phyloP scores from a whole-genome alignment of 1,140 invertebrate species.

The Cyphomyrmex costatus region DNA sequence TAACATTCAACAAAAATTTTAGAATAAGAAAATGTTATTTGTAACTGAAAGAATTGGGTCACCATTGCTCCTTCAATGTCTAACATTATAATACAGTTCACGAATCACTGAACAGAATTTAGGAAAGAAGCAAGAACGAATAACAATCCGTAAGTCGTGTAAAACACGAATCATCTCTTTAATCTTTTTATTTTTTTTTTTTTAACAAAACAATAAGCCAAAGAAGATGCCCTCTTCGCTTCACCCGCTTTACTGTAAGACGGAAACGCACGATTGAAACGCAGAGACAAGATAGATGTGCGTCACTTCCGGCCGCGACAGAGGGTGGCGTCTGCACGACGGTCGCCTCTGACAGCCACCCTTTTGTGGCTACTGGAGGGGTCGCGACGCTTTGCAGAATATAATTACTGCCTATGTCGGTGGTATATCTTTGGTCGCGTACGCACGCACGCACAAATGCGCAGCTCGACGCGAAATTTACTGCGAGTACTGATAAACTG shows the following conservation, averaged over 20 bases:
- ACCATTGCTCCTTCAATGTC: too few species aligned
- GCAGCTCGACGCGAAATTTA: constrained; percentile 46
- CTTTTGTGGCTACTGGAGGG: constrained; percentile 60
- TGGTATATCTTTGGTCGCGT: constrained; percentile 45
- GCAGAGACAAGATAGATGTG: constrained; percentile 84
- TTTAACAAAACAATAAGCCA: background rate
- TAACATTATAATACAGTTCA: background rate
- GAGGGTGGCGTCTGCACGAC: constrained; percentile 84
- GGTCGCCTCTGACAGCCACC: constrained; percentile 72
- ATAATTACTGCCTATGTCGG: constrained; percentile 80
- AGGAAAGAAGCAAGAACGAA: background rate
- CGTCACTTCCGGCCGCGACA: constrained; percentile 86
- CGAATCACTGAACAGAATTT: background rate
- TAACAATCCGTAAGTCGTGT: background rate
- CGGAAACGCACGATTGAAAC: constrained; percentile 83
- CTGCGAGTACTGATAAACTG: constrained; percentile 33
- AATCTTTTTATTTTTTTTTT: constrained; percentile 23
- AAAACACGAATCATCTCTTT: background rate
- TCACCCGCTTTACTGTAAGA: constrained; percentile 64
- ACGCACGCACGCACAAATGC: constrained; percentile 38
- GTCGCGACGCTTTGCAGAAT: constrained; percentile 79
- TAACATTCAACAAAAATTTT: background rate
- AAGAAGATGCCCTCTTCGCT: constrained; percentile 32
- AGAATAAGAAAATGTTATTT: background rate
- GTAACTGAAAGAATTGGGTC: background rate